Evolutionary conservation across 1,140 invertebrate genomes (phyloP).

Genomic region (Heterodera carotae): DNA sequence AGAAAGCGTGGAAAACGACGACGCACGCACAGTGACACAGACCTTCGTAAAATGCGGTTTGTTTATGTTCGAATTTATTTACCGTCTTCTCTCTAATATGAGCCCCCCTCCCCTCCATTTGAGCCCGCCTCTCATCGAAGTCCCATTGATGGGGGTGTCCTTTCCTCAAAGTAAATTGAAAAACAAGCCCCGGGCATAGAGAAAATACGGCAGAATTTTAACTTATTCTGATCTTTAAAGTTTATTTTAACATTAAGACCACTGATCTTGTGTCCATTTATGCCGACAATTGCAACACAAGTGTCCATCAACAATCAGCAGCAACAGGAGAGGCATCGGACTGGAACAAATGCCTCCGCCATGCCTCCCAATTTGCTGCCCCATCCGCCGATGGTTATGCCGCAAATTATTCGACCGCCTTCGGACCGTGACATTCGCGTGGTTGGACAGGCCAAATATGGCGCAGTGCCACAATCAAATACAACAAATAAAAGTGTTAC

Average conservation of each 20-base stretch:
- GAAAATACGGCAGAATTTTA: no score
- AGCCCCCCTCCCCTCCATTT: no score
- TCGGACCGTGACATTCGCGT: conserved; percentile 1
- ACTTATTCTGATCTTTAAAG: no score
- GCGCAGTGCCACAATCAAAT: conserved; percentile 24
- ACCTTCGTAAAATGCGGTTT: conserved; percentile 43
- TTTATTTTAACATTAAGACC: conserved; percentile 49
- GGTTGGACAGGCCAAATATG: conserved; percentile 35
- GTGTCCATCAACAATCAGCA: conserved; percentile 44
- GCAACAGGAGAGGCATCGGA: conserved; percentile 33
- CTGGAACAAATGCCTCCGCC: conserved; percentile 25
- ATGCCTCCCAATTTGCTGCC: background rate
- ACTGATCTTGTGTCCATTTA: conserved; percentile 59
- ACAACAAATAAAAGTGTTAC: conserved; percentile 5
- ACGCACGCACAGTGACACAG: conserved; percentile 43
- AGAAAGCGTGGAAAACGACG: conserved; percentile 10
- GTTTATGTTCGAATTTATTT: no score
- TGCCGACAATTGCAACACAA: conserved; percentile 61
- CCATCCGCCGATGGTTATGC: conserved; percentile 3
- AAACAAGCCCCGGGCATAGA: no score
- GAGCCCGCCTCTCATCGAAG: no score
- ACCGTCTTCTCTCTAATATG: no score
- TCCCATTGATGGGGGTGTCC: no score
- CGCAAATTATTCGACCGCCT: conserved; percentile 19
- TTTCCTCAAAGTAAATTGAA: no score